A percentile compares a stretch with the other conserved stretches of the same genome.
phyloP scores from a whole-genome alignment of 2,888 invertebrate genomes.

The Pachycephus smyrnensis region DNA sequence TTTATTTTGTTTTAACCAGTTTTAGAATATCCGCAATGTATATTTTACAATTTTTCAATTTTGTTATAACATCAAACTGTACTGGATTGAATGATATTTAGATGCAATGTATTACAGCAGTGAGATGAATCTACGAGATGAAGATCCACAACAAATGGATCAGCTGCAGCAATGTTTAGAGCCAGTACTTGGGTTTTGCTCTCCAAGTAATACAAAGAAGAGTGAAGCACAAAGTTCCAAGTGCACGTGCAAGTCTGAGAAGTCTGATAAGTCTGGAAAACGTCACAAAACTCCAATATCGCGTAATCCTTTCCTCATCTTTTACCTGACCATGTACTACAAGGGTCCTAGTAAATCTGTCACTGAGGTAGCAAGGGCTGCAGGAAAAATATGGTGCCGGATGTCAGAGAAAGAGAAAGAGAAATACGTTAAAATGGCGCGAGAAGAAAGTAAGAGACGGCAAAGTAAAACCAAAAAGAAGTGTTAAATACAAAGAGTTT shows the following conservation, averaged over 20 bases:
- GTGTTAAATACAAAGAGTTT: not conserved
- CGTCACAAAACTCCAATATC: slow-evolving; percentile 27
- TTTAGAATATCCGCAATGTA: not conserved
- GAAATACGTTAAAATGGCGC: slow-evolving; percentile 39
- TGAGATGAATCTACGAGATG: not conserved
- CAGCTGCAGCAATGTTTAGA: not conserved
- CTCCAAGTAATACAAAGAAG: not conserved
- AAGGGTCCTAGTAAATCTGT: slow-evolving; percentile 38
- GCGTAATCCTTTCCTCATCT: slow-evolving; percentile 52
- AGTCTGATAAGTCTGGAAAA: slow-evolving; percentile 7
- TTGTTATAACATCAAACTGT: not conserved
- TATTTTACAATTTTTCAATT: not conserved
- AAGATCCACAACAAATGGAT: not conserved
- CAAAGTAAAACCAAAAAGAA: not conserved
- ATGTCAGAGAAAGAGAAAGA: slow-evolving; percentile 39
- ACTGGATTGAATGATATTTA: not conserved
- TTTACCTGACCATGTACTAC: slow-evolving; percentile 49
- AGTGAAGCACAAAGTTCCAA: slow-evolving; percentile 15
- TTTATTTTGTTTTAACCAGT: not conserved
- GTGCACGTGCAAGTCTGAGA: not conserved
- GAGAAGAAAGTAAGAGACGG: slow-evolving; percentile 27
- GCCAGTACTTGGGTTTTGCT: not conserved
- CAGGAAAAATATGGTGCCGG: slow-evolving; percentile 49
- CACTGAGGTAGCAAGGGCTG: slow-evolving; percentile 46
- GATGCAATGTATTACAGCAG: not conserved